phyloP scores from a whole-genome alignment of 2,797 vertebrate species.

The Glyptemys insculpta region DNA sequence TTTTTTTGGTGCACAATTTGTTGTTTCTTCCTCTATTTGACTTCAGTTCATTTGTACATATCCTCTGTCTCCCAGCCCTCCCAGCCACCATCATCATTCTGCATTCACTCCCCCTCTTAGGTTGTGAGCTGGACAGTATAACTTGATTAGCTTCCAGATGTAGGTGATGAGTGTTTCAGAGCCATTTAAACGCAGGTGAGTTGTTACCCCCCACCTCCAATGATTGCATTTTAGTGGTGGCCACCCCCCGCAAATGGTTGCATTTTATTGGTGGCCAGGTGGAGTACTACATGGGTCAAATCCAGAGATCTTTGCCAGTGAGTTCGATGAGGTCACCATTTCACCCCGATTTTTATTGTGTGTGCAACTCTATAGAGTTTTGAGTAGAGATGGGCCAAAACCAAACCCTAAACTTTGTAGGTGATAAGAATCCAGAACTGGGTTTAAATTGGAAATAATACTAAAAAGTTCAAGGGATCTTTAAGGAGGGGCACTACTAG shows the following conservation, averaged over 20 bases:
- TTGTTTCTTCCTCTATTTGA: not conserved
- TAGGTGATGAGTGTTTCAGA: not conserved
- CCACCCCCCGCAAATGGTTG: not conserved
- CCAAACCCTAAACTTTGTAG: not conserved
- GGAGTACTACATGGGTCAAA: not conserved
- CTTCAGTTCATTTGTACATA: not conserved
- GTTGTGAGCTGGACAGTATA: not conserved
- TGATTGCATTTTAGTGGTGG: not conserved
- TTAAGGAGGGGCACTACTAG: not conserved
- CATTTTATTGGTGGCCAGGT: not conserved
- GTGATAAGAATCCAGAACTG: not conserved
- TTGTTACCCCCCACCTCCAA: not conserved
- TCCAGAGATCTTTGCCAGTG: not conserved
- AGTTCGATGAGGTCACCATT: not conserved
- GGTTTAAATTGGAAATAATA: not conserved
- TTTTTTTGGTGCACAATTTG: conserved; percentile 3
- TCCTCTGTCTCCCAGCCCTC: not conserved
- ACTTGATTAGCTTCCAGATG: not conserved
- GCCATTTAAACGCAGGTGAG: not conserved
- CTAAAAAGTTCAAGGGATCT: not conserved
- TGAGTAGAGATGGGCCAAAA: not conserved
- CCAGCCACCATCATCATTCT: not conserved
- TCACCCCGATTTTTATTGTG: fast-evolving
- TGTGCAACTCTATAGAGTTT: not conserved
- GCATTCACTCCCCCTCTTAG: not conserved